A percentile compares a stretch with the other conserved stretches of the same genome.
Conservation (phyloP, 2,797 vertebrate species). For the Crotalus adamanteus region DNA sequence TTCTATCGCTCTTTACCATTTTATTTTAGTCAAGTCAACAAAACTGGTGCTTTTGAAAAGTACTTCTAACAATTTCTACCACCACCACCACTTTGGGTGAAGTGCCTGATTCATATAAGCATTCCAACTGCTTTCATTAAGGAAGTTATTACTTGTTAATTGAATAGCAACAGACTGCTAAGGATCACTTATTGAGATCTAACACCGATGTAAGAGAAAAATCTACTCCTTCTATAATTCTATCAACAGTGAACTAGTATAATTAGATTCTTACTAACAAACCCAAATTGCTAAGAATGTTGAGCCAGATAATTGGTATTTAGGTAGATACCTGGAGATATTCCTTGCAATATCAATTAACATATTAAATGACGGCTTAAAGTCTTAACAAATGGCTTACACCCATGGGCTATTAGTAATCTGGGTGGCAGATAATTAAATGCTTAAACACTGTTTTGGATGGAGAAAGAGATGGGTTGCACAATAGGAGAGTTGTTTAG, state of each 20-base stretch:
- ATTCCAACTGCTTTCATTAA: conserved; percentile 80
- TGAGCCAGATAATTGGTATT: conserved; percentile 77
- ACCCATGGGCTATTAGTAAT: conserved; percentile 57
- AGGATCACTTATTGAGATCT: conserved; percentile 75
- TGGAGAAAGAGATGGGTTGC: not conserved
- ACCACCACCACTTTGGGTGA: conserved; percentile 39
- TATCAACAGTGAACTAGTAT: conserved; percentile 78
- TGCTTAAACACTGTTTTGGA: conserved; percentile 27
- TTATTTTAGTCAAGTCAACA: conserved; percentile 62
- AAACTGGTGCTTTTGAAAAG: conserved; percentile 49
- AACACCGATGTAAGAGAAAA: conserved; percentile 74
- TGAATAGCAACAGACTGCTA: conserved; percentile 79
- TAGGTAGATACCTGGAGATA: conserved; percentile 70
- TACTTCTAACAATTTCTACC: conserved; percentile 41
- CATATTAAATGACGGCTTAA: conserved; percentile 68
- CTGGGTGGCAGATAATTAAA: conserved; percentile 60
- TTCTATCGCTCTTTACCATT: conserved; percentile 41
- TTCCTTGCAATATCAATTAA: conserved; percentile 70
- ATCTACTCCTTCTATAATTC: conserved; percentile 75
- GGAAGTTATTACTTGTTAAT: conserved; percentile 80
- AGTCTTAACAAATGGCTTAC: conserved; percentile 66
- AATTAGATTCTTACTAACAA: conserved; percentile 79
- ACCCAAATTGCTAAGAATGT: conserved; percentile 75
- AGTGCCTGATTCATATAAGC: conserved; percentile 69
- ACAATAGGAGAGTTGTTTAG: not conserved